Conservation (phyloP, 64 coral and sea anemone genomes). For the Pachyseris speciosa region DNA sequence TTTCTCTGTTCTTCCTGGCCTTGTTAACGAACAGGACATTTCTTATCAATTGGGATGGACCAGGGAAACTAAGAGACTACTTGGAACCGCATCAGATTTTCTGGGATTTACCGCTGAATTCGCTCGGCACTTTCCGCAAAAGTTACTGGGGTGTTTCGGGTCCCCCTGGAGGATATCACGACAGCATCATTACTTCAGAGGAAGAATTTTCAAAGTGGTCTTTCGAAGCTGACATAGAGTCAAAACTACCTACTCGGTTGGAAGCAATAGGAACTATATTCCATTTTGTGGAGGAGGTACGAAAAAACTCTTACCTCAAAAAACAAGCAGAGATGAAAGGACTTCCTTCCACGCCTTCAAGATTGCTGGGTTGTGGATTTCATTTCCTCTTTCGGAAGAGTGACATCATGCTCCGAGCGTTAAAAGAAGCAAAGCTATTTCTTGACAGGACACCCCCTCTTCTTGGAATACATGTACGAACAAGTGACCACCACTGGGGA, state of each 20-base stretch:
- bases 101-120: conserved; percentile 31
- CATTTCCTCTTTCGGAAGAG: conserved; percentile 35
- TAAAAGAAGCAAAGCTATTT: neutral
- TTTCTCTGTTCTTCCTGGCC: conserved; percentile 46
- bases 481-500: conserved; percentile 48
- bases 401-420: neutral
- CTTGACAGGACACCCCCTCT: neutral
- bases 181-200: neutral
- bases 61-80: neutral
- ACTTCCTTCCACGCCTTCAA: neutral
- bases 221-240: neutral
- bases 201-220: conserved; percentile 4
- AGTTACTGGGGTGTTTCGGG: neutral
- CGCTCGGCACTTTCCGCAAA: neutral
- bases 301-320: conserved; percentile 4
- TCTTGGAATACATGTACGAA: conserved; percentile 55
- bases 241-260: neutral
- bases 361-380: conserved; percentile 32
- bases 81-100: conserved; percentile 30
- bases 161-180: neutral
- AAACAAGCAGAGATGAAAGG: neutral
- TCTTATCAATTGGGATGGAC: conserved; percentile 51
- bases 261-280: conserved; percentile 28
- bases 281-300: conserved; percentile 17
- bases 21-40: conserved; percentile 40